Conservation (phyloP, 2,113 vertebrate species). For the Gracilinanus agilis region DNA sequence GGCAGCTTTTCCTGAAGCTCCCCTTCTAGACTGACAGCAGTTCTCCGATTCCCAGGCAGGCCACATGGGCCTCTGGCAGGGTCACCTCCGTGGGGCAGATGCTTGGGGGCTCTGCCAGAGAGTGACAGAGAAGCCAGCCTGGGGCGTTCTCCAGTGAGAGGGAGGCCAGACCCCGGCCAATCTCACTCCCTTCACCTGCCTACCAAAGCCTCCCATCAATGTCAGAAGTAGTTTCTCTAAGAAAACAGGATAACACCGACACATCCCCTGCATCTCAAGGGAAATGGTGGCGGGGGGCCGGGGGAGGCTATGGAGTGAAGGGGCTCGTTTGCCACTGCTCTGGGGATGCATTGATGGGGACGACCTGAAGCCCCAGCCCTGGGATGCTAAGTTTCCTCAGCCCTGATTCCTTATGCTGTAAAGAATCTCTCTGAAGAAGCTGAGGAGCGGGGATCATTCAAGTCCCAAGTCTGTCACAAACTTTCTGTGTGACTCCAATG, state of each 20-base stretch:
- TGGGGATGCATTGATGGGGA: neutral
- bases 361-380: neutral
- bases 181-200: slow-evolving; percentile 19
- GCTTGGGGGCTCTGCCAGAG: neutral
- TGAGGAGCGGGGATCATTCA: neutral
- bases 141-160: neutral
- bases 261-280: slow-evolving; percentile 47
- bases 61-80: neutral
- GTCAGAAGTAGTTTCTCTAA: slow-evolving; percentile 29
- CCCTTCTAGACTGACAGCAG: neutral
- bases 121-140: slow-evolving; percentile 38
- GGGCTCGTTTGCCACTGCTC: neutral
- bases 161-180: neutral
- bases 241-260: slow-evolving; percentile 8
- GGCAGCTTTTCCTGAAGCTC: neutral
- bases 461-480: neutral
- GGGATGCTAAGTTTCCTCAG: neutral
- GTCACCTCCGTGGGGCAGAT: slow-evolving; percentile 15
- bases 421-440: neutral
- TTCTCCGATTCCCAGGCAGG: neutral
- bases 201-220: slow-evolving; percentile 44
- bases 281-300: slow-evolving; percentile 55
- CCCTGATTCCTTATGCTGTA: neutral
- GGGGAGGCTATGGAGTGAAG: neutral
- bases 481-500: neutral